Evolutionary conservation across 2,113 vertebrate genomes (phyloP).

Genomic region (Centropus unirufus): DNA sequence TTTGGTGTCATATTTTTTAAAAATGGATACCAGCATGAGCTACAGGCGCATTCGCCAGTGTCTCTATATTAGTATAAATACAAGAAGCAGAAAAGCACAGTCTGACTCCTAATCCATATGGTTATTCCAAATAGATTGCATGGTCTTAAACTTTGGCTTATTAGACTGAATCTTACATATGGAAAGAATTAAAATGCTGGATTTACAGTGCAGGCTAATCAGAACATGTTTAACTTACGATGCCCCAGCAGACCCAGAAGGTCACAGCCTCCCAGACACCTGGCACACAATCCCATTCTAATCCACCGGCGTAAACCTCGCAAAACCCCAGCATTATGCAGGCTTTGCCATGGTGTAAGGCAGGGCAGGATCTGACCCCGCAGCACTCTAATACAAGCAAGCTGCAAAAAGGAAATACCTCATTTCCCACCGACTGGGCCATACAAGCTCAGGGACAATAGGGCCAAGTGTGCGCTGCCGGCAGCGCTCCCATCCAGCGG

Average conservation of each 20-base stretch:
- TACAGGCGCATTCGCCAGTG: slow-evolving; percentile 29
- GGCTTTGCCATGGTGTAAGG: rapidly evolving
- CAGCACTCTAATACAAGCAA: slow-evolving; percentile 12
- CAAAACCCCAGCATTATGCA: rapidly evolving
- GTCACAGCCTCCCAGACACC: slow-evolving; percentile 59
- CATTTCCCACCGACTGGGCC: slow-evolving; percentile 71
- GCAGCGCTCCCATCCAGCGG: neutral
- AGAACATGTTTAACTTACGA: slow-evolving; percentile 58
- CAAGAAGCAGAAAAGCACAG: slow-evolving; percentile 63
- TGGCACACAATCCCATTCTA: neutral
- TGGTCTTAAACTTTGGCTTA: slow-evolving; percentile 57
- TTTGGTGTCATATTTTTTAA: slow-evolving; percentile 51
- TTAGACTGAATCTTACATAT: slow-evolving; percentile 51
- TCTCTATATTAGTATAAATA: slow-evolving; percentile 43
- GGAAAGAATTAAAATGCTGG: slow-evolving; percentile 63
- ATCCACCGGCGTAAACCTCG: neutral
- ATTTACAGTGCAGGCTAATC: slow-evolving; percentile 58
- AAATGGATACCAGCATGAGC: slow-evolving; percentile 51
- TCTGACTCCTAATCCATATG: slow-evolving; percentile 60
- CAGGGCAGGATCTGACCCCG: slow-evolving; percentile 9
- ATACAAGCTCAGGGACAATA: slow-evolving; percentile 55
- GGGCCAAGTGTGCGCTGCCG: slow-evolving; percentile 49
- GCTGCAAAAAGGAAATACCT: slow-evolving; percentile 69
- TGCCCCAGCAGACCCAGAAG: slow-evolving; percentile 56
- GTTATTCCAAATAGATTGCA: slow-evolving; percentile 62